Conservation (phyloP, 2,113 vertebrate species). For the Burhinus bistriatus region DNA sequence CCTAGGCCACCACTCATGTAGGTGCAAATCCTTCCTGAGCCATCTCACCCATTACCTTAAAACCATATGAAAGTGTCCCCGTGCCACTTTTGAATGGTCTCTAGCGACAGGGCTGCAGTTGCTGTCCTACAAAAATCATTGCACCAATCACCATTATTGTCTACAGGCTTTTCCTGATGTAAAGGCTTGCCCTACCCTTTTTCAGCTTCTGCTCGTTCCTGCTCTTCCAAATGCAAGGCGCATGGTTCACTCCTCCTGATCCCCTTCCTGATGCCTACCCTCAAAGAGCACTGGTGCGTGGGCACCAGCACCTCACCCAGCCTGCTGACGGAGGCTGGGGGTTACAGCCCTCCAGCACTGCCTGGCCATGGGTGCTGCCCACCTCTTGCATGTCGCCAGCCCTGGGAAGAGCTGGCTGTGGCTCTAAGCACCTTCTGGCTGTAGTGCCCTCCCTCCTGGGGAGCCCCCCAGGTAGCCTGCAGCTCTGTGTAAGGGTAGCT, state of each 20-base stretch:
- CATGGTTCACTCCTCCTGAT: too few relatives aligned
- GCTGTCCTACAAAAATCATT: neutral
- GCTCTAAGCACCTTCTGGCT: neutral
- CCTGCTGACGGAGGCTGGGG: accelerated
- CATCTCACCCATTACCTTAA: accelerated
- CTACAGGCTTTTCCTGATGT: neutral
- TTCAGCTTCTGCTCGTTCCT: too few relatives aligned
- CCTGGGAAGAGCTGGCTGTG: neutral
- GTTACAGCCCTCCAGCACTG: neutral
- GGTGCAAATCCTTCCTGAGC: neutral
- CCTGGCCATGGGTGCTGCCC: neutral
- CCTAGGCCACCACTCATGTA: neutral
- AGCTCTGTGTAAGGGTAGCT: neutral
- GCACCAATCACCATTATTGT: neutral
- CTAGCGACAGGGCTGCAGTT: neutral
- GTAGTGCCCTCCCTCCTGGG: accelerated
- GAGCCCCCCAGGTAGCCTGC: accelerated
- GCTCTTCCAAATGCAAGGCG: too few relatives aligned
- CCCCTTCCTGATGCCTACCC: too few relatives aligned
- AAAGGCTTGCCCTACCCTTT: neutral
- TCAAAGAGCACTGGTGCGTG: accelerated
- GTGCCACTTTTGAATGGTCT: neutral
- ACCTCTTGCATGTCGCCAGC: accelerated
- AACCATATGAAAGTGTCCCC: accelerated
- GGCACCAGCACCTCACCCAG: neutral